Percentiles rank a stretch among this genome's conserved stretches.
Evolutionary conservation across 2,888 invertebrate species (phyloP).

Genomic region (Deroplatys truncata): DNA sequence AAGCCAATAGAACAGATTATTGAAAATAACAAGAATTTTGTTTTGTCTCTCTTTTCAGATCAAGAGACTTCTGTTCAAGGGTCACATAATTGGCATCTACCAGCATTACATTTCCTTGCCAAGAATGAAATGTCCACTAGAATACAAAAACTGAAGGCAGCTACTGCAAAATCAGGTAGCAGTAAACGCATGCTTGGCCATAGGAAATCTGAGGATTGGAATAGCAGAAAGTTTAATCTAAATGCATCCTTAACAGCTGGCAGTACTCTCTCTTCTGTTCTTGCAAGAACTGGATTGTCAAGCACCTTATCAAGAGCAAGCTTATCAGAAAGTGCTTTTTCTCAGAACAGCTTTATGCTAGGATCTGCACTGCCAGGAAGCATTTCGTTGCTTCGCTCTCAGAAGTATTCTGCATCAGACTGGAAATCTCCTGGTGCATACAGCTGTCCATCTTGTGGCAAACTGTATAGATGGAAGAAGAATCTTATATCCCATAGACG

Average conservation of each 20-base stretch:
- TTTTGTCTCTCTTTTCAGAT: not conserved
- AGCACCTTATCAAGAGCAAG: not conserved
- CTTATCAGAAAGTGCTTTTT: not conserved
- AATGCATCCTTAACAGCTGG: not conserved
- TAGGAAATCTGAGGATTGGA: not conserved
- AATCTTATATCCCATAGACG: slow-evolving; percentile 30
- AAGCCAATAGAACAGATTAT: not conserved
- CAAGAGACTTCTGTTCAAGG: not conserved
- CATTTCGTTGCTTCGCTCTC: slow-evolving; percentile 36
- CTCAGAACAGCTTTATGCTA: not conserved
- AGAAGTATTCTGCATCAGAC: slow-evolving; percentile 29
- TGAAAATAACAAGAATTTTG: not conserved
- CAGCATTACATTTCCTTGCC: not conserved
- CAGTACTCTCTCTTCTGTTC: not conserved
- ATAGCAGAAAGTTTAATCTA: not conserved
- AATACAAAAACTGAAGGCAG: not conserved
- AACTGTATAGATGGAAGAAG: slow-evolving; percentile 34
- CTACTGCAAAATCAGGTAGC: not conserved
- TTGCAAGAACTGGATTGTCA: not conserved
- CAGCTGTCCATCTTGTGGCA: slow-evolving; percentile 35
- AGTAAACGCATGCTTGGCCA: not conserved
- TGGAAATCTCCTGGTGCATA: slow-evolving; percentile 23
- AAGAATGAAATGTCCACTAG: not conserved
- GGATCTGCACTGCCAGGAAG: not conserved
- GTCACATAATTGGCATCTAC: not conserved